Evolutionary conservation across 2,888 invertebrate species (phyloP), one percentile per base, ranked within the genome.

Genomic region (Melinopterus prodromus): DNA sequence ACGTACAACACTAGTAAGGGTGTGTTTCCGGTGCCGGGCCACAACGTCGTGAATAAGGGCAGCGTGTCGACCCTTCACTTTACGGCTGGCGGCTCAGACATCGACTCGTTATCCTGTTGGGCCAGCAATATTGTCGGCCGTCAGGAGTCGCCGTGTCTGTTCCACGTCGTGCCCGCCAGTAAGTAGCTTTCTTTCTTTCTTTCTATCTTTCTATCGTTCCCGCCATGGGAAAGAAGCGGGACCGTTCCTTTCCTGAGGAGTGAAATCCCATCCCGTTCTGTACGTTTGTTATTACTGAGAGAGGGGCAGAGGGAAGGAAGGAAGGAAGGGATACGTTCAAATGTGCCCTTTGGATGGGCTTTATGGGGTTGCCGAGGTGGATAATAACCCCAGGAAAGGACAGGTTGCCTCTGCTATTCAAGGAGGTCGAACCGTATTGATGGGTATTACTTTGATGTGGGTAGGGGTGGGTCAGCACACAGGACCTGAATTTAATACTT

Each of bases 81-180:
- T 86, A 90, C 90, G 6, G 91, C 92, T n/a, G 87, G 85, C n/a
- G 84, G 84, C 4, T 84, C 88, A 75, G 96, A 97, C 86, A 92
- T 96, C 83, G 96, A 96, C 81, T 96, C 96, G 85, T 90, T 97
- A 26, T 95, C 96, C 6, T 97, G 97, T 87, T 97, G 96, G 96
- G 96, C 96, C 5, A 94, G 93, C 88, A 97, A 97, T 88, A 92
- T 92, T 82, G 94, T 97, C 15, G 97, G 97, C 37, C 92, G 94
- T 84, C 97, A 97, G 89, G 91, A 92, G 82, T 92, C 92, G 82
- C 97, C 97, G 0, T 97, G 97, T 86, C 90, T 95, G 78, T 95
- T 96, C 88, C 93, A 95, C 90, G 92, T 97, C 80, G 91, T 95
- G 85, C 94, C 95, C 85, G 96, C 95, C 84, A 94, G 96, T 96